These are phyloP conservation scores for Lagopus leucura DNA, from an alignment of 2,113 vertebrate genomes.

Conservation along the genomic window DNA sequence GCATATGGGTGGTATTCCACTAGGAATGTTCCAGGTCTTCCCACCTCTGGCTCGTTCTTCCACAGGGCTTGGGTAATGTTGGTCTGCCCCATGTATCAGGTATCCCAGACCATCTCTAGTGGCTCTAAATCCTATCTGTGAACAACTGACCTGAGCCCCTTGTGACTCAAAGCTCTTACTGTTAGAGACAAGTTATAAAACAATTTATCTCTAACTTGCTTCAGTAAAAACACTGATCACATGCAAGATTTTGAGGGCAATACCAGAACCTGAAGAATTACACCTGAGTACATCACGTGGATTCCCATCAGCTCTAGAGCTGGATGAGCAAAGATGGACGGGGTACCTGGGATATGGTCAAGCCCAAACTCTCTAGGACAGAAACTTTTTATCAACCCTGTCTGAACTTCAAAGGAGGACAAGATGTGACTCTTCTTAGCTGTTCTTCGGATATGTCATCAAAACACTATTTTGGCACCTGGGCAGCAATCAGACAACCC, in stretches of 20 bases:
- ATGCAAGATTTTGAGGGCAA: neutral
- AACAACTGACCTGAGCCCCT: neutral
- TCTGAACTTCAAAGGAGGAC: neutral
- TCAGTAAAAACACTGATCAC: neutral
- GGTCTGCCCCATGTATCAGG: neutral
- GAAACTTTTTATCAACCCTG: neutral
- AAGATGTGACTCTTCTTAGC: neutral
- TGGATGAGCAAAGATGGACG: neutral
- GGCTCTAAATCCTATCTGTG: neutral
- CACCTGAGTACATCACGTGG: rapidly evolving
- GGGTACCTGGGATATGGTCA: neutral
- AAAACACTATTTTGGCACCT: neutral
- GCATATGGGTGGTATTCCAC: neutral
- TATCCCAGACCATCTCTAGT: neutral
- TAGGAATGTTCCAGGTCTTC: neutral
- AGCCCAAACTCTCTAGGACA: neutral
- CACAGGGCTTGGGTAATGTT: neutral
- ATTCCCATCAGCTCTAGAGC: neutral
- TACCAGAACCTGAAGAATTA: neutral
- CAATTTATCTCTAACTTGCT: neutral
- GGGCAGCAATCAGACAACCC: neutral
- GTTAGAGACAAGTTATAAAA: neutral
- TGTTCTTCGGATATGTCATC: neutral
- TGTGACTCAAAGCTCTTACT: neutral
- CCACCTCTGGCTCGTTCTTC: neutral